phyloP scores from a whole-genome alignment of 2,113 vertebrate species.

The Paraplagusia blochii region DNA sequence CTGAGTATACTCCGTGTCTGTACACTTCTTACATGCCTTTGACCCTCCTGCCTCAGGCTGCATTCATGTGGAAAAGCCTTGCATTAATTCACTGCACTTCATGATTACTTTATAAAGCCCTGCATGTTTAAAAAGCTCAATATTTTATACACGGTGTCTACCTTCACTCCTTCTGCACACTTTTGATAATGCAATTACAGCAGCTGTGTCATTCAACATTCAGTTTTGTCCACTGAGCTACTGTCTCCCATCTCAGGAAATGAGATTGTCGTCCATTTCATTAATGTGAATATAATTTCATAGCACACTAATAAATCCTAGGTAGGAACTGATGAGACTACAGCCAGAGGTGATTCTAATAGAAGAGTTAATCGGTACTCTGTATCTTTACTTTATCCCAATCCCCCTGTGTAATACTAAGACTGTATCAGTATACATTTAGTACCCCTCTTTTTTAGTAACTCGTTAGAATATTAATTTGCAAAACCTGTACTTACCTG shows the following conservation, averaged over 20 bases:
- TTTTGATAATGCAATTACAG: slow-evolving; percentile 61
- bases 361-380: neutral
- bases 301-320: slow-evolving; percentile 71
- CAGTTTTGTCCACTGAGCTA: slow-evolving; percentile 71
- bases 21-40: slow-evolving; percentile 7
- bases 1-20: neutral
- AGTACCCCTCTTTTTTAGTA: too few species aligned
- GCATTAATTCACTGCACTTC: slow-evolving; percentile 45
- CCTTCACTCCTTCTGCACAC: slow-evolving; percentile 54
- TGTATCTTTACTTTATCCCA: too few species aligned
- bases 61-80: slow-evolving; percentile 31
- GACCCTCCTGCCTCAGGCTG: slow-evolving; percentile 20
- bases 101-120: slow-evolving; percentile 70
- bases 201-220: slow-evolving; percentile 48
- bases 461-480: neutral
- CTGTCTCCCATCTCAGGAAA: slow-evolving; percentile 74
- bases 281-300: slow-evolving; percentile 65
- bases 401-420: too few species aligned
- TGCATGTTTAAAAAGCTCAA: slow-evolving; percentile 63
- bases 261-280: slow-evolving; percentile 73
- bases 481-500: neutral
- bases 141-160: slow-evolving; percentile 64
- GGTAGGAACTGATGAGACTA: slow-evolving; percentile 51
- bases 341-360: slow-evolving; percentile 49
- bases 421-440: too few species aligned